These are phyloP conservation scores for Sebastolobus altivelis DNA, from an alignment of 2,797 vertebrate species.

Conservation along the genomic window DNA sequence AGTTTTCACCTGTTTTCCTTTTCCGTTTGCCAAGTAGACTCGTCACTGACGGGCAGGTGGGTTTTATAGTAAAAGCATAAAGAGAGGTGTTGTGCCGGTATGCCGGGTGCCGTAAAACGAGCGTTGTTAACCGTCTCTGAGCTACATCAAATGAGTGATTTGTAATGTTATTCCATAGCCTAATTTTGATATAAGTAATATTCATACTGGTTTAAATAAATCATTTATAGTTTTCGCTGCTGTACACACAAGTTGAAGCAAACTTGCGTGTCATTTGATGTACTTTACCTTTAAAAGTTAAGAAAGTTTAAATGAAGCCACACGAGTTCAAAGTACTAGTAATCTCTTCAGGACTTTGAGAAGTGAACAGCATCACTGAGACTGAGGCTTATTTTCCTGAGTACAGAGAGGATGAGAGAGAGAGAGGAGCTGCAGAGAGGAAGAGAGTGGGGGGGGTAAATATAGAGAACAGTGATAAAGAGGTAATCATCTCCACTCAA, in stretches of 20 bases:
- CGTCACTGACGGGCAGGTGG: too few species aligned
- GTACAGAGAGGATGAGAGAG: slow-evolving; percentile 51
- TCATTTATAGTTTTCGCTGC: rapidly evolving
- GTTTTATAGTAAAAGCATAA: too few species aligned
- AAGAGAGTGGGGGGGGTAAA: slow-evolving; percentile 62
- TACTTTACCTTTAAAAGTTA: slow-evolving; percentile 56
- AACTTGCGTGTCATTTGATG: slow-evolving; percentile 47
- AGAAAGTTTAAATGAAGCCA: slow-evolving; percentile 56
- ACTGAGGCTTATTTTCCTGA: slow-evolving; percentile 69
- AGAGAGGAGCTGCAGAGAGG: slow-evolving; percentile 47
- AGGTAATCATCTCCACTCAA: slow-evolving; percentile 79
- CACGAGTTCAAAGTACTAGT: slow-evolving; percentile 64
- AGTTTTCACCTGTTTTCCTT: too few species aligned
- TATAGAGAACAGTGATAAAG: slow-evolving; percentile 76
- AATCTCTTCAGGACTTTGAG: slow-evolving; percentile 72
- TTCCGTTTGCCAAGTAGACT: too few species aligned
- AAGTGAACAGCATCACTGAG: slow-evolving; percentile 63
- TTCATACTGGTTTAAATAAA: too few species aligned
- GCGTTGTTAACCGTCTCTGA: rapidly evolving
- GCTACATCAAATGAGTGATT: too few species aligned
- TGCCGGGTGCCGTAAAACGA: too few species aligned
- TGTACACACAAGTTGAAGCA: slow-evolving; percentile 11
- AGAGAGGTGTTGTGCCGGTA: too few species aligned
- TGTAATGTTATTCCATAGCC: too few species aligned
- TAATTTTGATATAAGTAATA: too few species aligned